These are phyloP conservation scores for Psittacula derbiana DNA, from an alignment of 2,797 vertebrate genomes.

Conservation along the genomic window DNA sequence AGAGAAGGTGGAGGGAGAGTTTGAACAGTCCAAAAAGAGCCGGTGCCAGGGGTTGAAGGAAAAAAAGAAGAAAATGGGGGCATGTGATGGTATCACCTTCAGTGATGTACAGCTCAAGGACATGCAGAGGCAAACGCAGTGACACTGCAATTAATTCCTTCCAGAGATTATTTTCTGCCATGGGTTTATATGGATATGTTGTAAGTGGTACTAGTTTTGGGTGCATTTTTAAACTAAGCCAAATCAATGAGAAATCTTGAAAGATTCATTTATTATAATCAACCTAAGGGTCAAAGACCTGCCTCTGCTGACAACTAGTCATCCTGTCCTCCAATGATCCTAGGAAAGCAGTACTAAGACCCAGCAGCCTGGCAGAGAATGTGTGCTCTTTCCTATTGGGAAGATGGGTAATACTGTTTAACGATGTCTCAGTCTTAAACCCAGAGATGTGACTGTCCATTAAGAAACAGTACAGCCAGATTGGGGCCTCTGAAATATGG, in stretches of 20 bases:
- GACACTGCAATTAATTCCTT: background rate
- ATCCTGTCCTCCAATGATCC: background rate
- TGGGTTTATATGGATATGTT: background rate
- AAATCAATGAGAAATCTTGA: background rate
- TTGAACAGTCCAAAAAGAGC: background rate
- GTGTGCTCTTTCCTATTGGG: background rate
- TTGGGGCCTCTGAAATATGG: background rate
- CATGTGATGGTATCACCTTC: background rate
- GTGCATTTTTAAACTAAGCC: background rate
- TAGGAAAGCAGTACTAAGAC: background rate
- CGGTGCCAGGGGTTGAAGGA: background rate
- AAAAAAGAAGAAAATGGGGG: background rate
- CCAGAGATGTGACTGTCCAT: background rate
- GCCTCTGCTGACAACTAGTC: background rate
- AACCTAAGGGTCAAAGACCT: background rate
- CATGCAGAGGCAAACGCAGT: background rate
- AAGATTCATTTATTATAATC: background rate
- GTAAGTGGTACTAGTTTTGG: background rate
- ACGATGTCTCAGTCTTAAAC: background rate
- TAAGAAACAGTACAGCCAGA: background rate
- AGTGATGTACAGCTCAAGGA: rapidly evolving
- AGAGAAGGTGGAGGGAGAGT: background rate
- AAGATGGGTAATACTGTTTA: background rate
- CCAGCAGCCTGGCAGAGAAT: background rate
- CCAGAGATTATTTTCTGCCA: background rate